Percentiles rank a stretch among this genome's conserved stretches.
Evolutionary conservation across 2,113 vertebrate species (phyloP).

Genomic region (Rallus limicola): DNA sequence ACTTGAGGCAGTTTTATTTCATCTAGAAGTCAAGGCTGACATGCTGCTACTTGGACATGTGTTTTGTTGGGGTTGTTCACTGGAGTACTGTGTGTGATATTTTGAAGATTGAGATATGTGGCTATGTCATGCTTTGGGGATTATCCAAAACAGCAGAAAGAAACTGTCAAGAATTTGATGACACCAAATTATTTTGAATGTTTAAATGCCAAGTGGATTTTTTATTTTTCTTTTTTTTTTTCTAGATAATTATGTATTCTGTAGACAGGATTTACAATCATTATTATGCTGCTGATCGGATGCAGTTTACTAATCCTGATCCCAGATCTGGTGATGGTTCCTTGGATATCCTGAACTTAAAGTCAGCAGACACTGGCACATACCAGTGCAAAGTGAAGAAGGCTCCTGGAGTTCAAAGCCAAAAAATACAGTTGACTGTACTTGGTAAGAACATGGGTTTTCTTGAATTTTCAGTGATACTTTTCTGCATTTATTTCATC

Average conservation of each 20-base stretch:
- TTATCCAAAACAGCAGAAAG: neutral
- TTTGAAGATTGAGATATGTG: neutral
- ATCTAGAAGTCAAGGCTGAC: neutral
- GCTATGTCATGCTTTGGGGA: neutral
- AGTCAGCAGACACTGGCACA: slow-evolving; percentile 84
- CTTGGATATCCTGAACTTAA: slow-evolving; percentile 85
- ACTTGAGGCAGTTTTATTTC: neutral
- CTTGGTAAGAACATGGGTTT: slow-evolving; percentile 81
- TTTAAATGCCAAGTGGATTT: neutral
- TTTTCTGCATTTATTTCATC: neutral
- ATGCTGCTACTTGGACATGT: neutral
- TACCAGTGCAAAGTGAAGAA: slow-evolving; percentile 98
- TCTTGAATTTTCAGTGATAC: neutral
- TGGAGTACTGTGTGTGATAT: neutral
- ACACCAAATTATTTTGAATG: neutral
- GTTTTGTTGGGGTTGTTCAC: neutral
- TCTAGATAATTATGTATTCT: slow-evolving; percentile 88
- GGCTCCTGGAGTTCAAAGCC: slow-evolving; percentile 86
- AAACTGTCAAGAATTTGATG: neutral
- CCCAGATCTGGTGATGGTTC: slow-evolving; percentile 90
- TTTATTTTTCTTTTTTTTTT: neutral
- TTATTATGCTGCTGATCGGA: slow-evolving; percentile 80
- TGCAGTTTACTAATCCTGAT: slow-evolving; percentile 86
- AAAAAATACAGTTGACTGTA: slow-evolving; percentile 87
- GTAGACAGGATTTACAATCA: slow-evolving; percentile 85